phyloP scores from a whole-genome alignment of 2,113 vertebrate genomes.

The Tor tambroides region DNA sequence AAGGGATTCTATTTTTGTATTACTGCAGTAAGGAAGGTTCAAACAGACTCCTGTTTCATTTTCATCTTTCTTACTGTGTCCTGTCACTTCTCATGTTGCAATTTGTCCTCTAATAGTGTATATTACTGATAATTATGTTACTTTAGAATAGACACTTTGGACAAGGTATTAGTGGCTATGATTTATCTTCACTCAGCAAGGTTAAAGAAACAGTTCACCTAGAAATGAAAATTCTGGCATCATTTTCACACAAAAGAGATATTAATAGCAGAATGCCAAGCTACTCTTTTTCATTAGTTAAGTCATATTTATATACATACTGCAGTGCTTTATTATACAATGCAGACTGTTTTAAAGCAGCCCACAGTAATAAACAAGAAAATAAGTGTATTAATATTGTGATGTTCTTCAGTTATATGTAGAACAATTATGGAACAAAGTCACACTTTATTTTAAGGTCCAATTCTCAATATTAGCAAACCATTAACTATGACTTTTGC shows the following conservation, averaged over 20 bases:
- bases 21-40: neutral
- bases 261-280: neutral
- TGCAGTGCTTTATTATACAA: neutral
- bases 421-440: too few species aligned
- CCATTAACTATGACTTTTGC: too few species aligned
- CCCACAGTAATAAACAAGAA: too few species aligned
- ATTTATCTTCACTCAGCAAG: neutral
- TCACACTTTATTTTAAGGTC: too few species aligned
- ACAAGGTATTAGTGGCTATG: neutral
- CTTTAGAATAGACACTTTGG: neutral
- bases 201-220: neutral
- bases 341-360: neutral
- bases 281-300: neutral
- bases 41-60: constrained; percentile 5
- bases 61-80: neutral
- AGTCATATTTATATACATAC: neutral
- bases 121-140: constrained; percentile 38
- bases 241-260: neutral
- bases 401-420: neutral
- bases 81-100: constrained; percentile 3
- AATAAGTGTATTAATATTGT: neutral
- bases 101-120: constrained; percentile 1
- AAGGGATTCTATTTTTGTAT: constrained; percentile 22
- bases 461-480: too few species aligned
- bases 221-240: neutral